Evolutionary conservation across 37 sponge, comb jelly and placozoan species (phyloP), one percentile per base, ranked within the genome.

Genomic region (Halisarca cf. caerulea): DNA sequence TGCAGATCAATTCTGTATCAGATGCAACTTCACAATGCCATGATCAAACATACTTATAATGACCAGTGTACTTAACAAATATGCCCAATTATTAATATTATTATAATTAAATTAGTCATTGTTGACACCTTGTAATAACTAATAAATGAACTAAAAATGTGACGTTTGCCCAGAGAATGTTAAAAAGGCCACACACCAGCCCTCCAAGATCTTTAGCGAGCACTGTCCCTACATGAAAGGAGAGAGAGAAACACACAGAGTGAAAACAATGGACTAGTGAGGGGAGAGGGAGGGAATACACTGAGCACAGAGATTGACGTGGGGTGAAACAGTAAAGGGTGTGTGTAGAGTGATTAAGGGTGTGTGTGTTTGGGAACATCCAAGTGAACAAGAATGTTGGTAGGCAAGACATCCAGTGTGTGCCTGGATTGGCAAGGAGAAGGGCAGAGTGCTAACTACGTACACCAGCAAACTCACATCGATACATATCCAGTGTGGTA

Each of bases 141-240:
- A 68, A 68, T 68, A 68, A 68, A 68, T 68, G 69, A 9, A 68
- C 69, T 68, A 68, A 68, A 68, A 68, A 68, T 68, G 69, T 68
- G 30, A 47, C 51, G 51, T 47, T 47, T 47, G 69, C 69, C 35
- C 69, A 47, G 51, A 68, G 69, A 68, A 68, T 68, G 69, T 34
- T 68, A 68, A 68, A 68, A 68, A 68, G 35, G 51, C 69, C 69
- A 34, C 69, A 27, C 60, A 28, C 30, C 35, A 32, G 69, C 35
- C 35, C 35, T 68, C 7, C 69, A 68, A 34, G 69, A 34, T 34
- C 32, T 34, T 34, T 41, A 74, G 20, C 77, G 77, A 74, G 77
- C 77, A 74, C 77, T 37, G 21, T 74, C 77, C 77, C 77, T 74
- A 44, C 24, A 40, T 2, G 41, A n/a, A 25, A 14, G 36, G 77